phyloP scores from a whole-genome alignment of 2,888 invertebrate species.

The Tenodera sinensis region DNA sequence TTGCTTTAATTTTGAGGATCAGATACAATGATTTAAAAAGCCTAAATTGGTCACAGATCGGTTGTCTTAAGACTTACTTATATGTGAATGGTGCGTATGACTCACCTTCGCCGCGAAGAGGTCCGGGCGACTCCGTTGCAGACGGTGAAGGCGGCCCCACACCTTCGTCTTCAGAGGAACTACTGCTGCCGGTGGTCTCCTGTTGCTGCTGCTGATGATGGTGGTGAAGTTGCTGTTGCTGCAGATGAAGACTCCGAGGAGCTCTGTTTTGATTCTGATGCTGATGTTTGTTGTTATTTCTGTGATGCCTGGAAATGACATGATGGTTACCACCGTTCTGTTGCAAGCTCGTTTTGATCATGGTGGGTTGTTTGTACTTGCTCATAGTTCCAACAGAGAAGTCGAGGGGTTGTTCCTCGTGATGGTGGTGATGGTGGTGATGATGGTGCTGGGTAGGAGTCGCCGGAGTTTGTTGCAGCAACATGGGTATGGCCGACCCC shows the following conservation, averaged over 20 bases:
- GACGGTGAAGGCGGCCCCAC: constrained; percentile 44
- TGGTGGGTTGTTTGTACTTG: constrained; percentile 45
- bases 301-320: constrained; percentile 18
- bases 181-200: constrained; percentile 24
- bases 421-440: constrained; percentile 43
- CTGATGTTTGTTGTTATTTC: constrained; percentile 28
- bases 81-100: background rate
- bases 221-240: background rate
- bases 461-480: constrained; percentile 52
- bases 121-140: constrained; percentile 42
- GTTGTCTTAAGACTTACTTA: no score
- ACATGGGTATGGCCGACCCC: constrained; percentile 57
- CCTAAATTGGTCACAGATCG: no score
- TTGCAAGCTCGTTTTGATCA: constrained; percentile 39
- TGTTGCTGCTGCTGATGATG: no score
- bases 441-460: constrained; percentile 46
- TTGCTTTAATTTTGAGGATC: no score
- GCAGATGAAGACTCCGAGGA: background rate
- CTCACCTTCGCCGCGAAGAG: constrained; percentile 47
- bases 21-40: no score
- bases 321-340: constrained; percentile 44
- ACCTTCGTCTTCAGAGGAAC: constrained; percentile 49
- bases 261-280: constrained; percentile 13
- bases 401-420: constrained; percentile 64
- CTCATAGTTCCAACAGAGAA: constrained; percentile 50